phyloP scores from a whole-genome alignment of 2,797 vertebrate genomes.

The Netta rufina region DNA sequence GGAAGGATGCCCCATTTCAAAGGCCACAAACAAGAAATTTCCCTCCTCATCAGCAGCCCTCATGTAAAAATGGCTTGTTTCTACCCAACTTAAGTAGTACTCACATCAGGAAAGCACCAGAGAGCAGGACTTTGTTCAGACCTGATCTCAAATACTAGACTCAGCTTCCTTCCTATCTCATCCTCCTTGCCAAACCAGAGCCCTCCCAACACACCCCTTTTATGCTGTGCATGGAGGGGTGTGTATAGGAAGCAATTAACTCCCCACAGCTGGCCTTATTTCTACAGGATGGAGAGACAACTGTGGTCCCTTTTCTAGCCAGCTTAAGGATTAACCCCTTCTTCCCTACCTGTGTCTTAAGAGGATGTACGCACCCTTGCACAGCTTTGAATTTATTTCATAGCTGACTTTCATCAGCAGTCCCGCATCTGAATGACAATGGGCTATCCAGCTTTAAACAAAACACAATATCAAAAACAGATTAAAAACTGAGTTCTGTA shows the following conservation, averaged over 20 bases:
- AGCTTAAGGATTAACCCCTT: conserved; percentile 23
- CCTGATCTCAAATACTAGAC: not conserved
- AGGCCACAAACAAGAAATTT: not conserved
- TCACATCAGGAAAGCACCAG: not conserved
- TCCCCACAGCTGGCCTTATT: conserved; percentile 51
- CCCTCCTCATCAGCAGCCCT: not conserved
- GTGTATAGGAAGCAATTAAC: conserved; percentile 53
- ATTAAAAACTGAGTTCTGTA: not conserved
- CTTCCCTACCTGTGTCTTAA: not conserved
- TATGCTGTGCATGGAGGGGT: not conserved
- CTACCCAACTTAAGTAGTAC: not conserved
- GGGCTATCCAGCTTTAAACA: not conserved
- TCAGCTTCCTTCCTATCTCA: not conserved
- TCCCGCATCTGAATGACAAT: not conserved
- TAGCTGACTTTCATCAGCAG: not conserved
- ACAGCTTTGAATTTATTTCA: not conserved
- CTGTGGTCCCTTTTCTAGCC: not conserved
- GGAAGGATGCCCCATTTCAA: not conserved
- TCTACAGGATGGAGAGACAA: not conserved
- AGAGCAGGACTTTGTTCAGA: not conserved
- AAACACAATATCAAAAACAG: not conserved
- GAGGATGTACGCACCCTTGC: fast-evolving
- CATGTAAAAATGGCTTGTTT: not conserved
- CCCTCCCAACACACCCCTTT: not conserved
- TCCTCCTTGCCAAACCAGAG: not conserved